Percentiles rank a stretch among this genome's conserved stretches.
These are phyloP conservation scores for Melospiza melodia DNA, from an alignment of 2,113 vertebrate genomes.

Conservation along the genomic window DNA sequence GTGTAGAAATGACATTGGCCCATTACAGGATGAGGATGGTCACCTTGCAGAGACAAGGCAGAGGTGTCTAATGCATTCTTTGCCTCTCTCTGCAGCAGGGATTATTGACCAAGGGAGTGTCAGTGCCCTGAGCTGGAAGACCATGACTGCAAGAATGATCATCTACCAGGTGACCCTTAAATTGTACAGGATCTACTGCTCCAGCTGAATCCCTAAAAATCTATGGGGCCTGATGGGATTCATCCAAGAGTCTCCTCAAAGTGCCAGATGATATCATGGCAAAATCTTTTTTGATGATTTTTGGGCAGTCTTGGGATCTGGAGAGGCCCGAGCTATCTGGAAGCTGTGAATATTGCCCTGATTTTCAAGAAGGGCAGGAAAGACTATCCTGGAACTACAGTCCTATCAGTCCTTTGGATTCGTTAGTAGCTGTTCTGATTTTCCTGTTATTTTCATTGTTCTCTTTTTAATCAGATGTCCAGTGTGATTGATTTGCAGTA, in stretches of 20 bases:
- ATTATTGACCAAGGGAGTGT: too few relatives aligned
- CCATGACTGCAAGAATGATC: not conserved
- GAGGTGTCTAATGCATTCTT: not conserved
- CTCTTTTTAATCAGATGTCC: not conserved
- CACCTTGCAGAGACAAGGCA: not conserved
- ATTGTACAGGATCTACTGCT: not conserved
- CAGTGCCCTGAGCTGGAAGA: not conserved
- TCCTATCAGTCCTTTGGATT: not conserved
- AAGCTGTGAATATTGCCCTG: not conserved
- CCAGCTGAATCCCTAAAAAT: not conserved
- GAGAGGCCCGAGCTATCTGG: too few relatives aligned
- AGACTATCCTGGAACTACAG: not conserved
- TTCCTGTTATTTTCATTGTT: not conserved
- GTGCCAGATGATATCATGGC: not conserved
- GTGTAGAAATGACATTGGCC: not conserved
- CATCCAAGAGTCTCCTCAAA: not conserved
- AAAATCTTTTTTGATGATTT: not conserved
- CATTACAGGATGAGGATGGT: not conserved
- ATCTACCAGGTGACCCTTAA: fast-evolving
- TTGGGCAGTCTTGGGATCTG: fast-evolving
- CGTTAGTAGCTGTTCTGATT: not conserved
- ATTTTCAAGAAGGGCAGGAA: not conserved
- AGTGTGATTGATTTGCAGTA: not conserved
- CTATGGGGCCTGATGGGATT: not conserved
- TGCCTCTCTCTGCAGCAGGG: not conserved